phyloP scores from a whole-genome alignment of 2,797 vertebrate species.

The Protosalanx chinensis region DNA sequence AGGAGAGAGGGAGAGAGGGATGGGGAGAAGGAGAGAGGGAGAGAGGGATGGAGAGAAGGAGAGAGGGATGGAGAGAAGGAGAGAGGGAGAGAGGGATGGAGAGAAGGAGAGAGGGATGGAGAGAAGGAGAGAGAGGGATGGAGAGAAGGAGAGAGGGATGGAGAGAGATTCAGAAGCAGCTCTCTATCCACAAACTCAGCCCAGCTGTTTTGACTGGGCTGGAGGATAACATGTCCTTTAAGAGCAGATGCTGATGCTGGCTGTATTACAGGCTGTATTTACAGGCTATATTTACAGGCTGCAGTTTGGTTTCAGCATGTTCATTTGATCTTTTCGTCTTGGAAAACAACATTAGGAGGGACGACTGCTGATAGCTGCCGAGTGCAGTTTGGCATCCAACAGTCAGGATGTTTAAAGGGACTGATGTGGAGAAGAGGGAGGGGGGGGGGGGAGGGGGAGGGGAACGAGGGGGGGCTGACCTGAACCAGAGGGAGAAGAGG shows the following conservation, averaged over 20 bases:
- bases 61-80: no score
- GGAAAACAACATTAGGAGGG: conserved; percentile 41
- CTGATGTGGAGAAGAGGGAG: conserved; percentile 48
- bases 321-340: conserved; percentile 54
- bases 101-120: no score
- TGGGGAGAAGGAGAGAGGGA: no score
- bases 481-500: conserved; percentile 62
- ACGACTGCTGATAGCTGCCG: conserved; percentile 28
- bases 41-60: no score
- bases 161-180: conserved; percentile 27
- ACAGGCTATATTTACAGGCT: conserved; percentile 34
- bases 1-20: neutral
- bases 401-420: conserved; percentile 53
- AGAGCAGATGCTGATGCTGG: conserved; percentile 50
- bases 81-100: no score
- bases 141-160: neutral
- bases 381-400: conserved; percentile 43
- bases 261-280: conserved; percentile 32
- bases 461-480: conserved; percentile 62
- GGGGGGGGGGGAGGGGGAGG: conserved; percentile 32
- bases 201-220: conserved; percentile 51
- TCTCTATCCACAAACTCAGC: conserved; percentile 51
- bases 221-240: conserved; percentile 31
- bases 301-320: conserved; percentile 2
- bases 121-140: neutral